phyloP scores from a whole-genome alignment of 2,113 vertebrate genomes.

The Eclectus roratus region DNA sequence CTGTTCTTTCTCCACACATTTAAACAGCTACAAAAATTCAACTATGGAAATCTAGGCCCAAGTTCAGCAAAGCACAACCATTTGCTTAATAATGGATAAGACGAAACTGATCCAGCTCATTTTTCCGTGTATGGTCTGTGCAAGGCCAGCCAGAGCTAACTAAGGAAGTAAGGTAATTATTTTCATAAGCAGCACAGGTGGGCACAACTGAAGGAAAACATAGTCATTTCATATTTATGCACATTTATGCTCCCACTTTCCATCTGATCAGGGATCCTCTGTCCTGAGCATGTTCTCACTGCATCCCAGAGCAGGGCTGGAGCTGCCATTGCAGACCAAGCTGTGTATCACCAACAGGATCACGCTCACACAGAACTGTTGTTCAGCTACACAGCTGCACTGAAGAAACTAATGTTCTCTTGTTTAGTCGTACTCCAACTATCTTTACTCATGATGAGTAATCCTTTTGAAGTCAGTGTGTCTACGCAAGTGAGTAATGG shows the following conservation, averaged over 20 bases:
- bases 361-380: background rate
- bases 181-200: background rate
- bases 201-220: background rate
- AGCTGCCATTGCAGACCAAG: background rate
- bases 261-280: background rate
- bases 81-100: background rate
- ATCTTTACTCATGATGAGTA: conserved; percentile 25
- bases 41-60: background rate
- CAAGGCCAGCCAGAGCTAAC: background rate
- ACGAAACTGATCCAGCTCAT: background rate
- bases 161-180: background rate
- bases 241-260: background rate
- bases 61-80: background rate
- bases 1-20: background rate
- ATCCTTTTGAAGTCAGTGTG: conserved; percentile 53
- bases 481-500: conserved; percentile 46
- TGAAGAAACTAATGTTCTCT: background rate
- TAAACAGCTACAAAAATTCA: background rate
- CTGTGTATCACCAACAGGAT: background rate
- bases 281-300: background rate
- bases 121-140: background rate
- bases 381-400: background rate
- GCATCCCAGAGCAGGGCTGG: background rate
- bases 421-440: conserved; percentile 30
- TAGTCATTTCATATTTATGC: background rate